Conservation (phyloP, 2,888 invertebrate genomes). For the Steinernema carpocapsae region DNA sequence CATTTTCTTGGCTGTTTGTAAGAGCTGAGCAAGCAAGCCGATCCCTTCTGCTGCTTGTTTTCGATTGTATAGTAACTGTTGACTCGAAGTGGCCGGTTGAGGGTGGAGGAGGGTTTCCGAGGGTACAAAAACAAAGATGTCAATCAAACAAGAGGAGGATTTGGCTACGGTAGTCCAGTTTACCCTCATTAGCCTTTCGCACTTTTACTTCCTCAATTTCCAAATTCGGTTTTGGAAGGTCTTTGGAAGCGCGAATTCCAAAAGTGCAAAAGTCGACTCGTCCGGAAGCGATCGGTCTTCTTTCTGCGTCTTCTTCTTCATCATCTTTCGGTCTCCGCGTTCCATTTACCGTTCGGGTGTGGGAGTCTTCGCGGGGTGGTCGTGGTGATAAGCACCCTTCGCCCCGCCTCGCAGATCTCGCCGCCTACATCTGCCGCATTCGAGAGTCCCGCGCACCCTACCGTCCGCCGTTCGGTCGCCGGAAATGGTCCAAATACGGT, state of each 20-base stretch:
- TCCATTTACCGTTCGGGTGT: slow-evolving; percentile 10
- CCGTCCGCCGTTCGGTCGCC: neutral
- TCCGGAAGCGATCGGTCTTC: slow-evolving; percentile 32
- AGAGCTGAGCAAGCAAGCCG: too few relatives aligned
- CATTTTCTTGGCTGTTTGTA: too few relatives aligned
- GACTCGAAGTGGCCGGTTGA: neutral
- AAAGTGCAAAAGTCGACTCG: slow-evolving; percentile 17
- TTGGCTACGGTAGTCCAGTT: neutral
- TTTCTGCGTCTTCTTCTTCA: slow-evolving; percentile 14
- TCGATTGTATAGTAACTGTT: neutral
- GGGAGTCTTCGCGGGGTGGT: slow-evolving; percentile 6
- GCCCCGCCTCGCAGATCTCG: neutral
- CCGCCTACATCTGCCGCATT: slow-evolving; percentile 5
- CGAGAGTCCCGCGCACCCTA: slow-evolving; percentile 27
- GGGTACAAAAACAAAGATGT: slow-evolving; percentile 21
- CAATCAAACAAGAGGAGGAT: neutral
- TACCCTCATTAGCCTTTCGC: too few relatives aligned
- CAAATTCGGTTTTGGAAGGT: neutral
- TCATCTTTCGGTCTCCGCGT: slow-evolving; percentile 10
- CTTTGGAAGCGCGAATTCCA: neutral
- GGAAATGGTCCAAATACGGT: slow-evolving; percentile 1
- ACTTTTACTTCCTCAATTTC: neutral
- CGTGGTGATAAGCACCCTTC: slow-evolving; percentile 16
- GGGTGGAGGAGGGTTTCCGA: slow-evolving; percentile 3
- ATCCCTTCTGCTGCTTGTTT: neutral